Percentiles rank a stretch among this genome's conserved stretches.
Conservation (phyloP, 2,797 vertebrate species). For the Alosa sapidissima region DNA sequence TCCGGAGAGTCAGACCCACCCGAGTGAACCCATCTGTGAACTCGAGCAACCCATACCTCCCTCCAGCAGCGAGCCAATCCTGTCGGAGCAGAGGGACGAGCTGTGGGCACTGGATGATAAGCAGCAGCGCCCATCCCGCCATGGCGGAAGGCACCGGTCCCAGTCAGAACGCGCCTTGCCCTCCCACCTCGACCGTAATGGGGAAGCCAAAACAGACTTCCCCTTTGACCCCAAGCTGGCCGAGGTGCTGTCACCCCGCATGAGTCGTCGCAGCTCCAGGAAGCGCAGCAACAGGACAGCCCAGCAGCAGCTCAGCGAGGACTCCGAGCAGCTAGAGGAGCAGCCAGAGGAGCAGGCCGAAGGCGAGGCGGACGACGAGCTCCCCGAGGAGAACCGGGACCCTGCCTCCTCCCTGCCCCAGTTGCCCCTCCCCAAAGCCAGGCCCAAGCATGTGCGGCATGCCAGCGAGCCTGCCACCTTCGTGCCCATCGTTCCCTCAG, state of each 20-base stretch:
- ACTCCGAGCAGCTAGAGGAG: conserved; percentile 56
- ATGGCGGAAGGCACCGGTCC: conserved; percentile 64
- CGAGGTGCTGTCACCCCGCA: conserved; percentile 79
- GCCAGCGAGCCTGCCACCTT: conserved; percentile 88
- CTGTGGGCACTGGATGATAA: conserved; percentile 69
- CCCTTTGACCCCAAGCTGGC: conserved; percentile 82
- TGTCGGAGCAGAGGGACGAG: conserved; percentile 79
- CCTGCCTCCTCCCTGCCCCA: conserved; percentile 50
- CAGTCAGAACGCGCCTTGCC: conserved; percentile 71
- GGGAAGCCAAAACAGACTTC: conserved; percentile 64
- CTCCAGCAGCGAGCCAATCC: conserved; percentile 93
- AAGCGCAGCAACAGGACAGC: conserved; percentile 81
- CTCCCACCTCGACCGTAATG: conserved; percentile 52
- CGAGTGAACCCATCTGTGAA: conserved; percentile 84
- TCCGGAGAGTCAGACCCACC: conserved; percentile 66
- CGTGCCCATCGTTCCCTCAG: conserved; percentile 78
- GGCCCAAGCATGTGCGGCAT: conserved; percentile 85
- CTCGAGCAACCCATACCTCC: conserved; percentile 85
- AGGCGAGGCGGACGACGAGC: conserved; percentile 34
- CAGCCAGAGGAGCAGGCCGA: conserved; percentile 52
- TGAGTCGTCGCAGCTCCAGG: conserved; percentile 80
- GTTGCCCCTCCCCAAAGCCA: conserved; percentile 56
- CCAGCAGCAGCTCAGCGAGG: conserved; percentile 71
- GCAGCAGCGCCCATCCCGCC: conserved; percentile 43
- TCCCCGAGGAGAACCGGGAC: conserved; percentile 40